Conservation (phyloP, 2,888 invertebrate genomes). For the Perithous albicinctus region DNA sequence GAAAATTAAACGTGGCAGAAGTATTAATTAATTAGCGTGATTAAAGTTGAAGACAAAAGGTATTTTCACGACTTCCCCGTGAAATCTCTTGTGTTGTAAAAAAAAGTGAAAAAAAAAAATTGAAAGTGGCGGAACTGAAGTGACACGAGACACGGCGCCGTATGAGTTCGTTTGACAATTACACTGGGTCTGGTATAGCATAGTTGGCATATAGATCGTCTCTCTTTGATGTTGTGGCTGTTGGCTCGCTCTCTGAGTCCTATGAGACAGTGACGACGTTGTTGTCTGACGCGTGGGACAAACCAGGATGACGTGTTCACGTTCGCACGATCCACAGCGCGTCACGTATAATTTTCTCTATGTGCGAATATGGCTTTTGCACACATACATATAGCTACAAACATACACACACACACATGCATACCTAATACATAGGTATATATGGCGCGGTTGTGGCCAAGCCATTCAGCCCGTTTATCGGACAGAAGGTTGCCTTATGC, state of each 20-base stretch:
- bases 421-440: neutral
- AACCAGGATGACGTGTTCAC: constrained; percentile 6
- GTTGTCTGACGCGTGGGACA: constrained; percentile 36
- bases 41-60: neutral
- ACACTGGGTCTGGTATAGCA: neutral
- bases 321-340: constrained; percentile 29
- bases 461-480: constrained; percentile 46
- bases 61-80: constrained; percentile 29
- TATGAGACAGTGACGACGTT: constrained; percentile 16
- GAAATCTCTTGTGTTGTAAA: constrained; percentile 23
- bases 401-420: neutral
- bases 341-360: constrained; percentile 2
- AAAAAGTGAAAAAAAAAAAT: no score
- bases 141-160: constrained; percentile 37
- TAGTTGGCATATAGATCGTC: constrained; percentile 32
- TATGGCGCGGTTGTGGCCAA: neutral
- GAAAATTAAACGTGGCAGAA: neutral
- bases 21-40: constrained; percentile 16
- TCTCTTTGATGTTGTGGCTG: neutral
- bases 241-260: neutral
- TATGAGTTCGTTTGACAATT: constrained; percentile 42
- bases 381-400: neutral
- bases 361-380: constrained; percentile 12
- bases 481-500: constrained; percentile 55
- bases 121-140: constrained; percentile 58